Conservation (phyloP, 2,113 vertebrate genomes). For the Phoenicopterus ruber region DNA sequence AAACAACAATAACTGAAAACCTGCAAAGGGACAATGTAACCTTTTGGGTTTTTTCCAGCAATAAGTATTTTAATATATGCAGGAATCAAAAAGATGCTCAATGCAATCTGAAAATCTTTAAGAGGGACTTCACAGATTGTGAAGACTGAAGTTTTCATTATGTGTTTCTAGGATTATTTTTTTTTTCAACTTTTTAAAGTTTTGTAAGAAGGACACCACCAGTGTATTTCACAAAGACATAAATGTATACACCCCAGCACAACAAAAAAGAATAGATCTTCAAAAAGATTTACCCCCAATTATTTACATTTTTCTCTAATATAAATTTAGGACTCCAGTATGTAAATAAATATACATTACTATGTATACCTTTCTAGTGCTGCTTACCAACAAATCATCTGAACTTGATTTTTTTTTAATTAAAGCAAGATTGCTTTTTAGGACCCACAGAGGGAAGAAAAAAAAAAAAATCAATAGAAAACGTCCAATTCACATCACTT, state of each 20-base stretch:
- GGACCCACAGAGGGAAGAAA: constrained; percentile 23
- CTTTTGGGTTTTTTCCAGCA: constrained; percentile 26
- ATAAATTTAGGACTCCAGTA: constrained; percentile 84
- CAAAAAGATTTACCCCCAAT: constrained; percentile 82
- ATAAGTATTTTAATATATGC: constrained; percentile 47
- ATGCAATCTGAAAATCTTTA: constrained; percentile 69
- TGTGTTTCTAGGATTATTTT: neutral
- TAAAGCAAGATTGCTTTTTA: constrained; percentile 76
- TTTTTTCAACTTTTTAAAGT: constrained; percentile 67
- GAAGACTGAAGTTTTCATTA: constrained; percentile 75
- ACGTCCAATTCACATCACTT: constrained; percentile 60
- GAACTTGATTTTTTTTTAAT: constrained; percentile 71
- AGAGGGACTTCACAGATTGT: constrained; percentile 82
- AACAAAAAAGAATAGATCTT: constrained; percentile 80
- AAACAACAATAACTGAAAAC: constrained; percentile 44
- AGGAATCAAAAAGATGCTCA: constrained; percentile 68
- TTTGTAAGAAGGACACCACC: constrained; percentile 84
- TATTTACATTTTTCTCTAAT: constrained; percentile 89
- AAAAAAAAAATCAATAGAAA: constrained; percentile 64
- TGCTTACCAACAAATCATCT: constrained; percentile 83
- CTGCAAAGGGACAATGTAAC: neutral
- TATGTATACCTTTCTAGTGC: constrained; percentile 84
- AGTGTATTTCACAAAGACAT: constrained; percentile 88
- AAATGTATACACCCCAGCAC: constrained; percentile 82
- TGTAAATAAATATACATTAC: constrained; percentile 88